These are phyloP conservation scores for Tupaia tana DNA, from an alignment of 2,113 vertebrate species.

Conservation along the genomic window DNA sequence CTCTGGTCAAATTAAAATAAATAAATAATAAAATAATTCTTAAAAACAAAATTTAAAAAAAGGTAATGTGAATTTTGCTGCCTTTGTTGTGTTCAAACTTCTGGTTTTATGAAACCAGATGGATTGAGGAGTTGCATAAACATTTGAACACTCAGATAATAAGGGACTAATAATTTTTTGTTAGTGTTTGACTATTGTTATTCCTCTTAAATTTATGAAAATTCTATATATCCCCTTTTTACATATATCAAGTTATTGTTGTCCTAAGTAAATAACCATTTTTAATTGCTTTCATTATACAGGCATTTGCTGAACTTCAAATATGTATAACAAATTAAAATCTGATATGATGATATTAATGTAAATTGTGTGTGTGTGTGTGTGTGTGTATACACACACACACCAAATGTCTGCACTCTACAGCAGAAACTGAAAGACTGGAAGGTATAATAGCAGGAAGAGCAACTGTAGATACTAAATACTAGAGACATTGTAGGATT, in stretches of 20 bases:
- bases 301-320: slow-evolving; percentile 84
- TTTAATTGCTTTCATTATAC: slow-evolving; percentile 81
- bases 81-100: slow-evolving; percentile 77
- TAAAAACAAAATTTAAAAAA: too few relatives aligned
- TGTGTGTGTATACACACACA: too few relatives aligned
- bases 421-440: background rate
- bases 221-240: slow-evolving; percentile 68
- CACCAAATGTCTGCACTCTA: background rate
- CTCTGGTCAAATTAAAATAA: too few relatives aligned
- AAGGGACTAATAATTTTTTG: slow-evolving; percentile 71
- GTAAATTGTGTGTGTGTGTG: too few relatives aligned
- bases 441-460: too few relatives aligned
- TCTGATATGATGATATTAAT: slow-evolving; percentile 76
- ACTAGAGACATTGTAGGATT: too few relatives aligned
- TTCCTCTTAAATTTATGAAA: slow-evolving; percentile 78
- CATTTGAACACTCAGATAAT: slow-evolving; percentile 75
- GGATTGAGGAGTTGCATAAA: slow-evolving; percentile 73
- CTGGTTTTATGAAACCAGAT: slow-evolving; percentile 80
- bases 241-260: slow-evolving; percentile 73
- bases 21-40: too few relatives aligned
- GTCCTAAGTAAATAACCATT: slow-evolving; percentile 73
- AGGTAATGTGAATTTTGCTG: slow-evolving; percentile 74
- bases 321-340: slow-evolving; percentile 77
- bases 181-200: slow-evolving; percentile 64
- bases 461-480: too few relatives aligned